Evolutionary conservation across 2,888 invertebrate species (phyloP).

Genomic region (Eremobia ochroleuca): DNA sequence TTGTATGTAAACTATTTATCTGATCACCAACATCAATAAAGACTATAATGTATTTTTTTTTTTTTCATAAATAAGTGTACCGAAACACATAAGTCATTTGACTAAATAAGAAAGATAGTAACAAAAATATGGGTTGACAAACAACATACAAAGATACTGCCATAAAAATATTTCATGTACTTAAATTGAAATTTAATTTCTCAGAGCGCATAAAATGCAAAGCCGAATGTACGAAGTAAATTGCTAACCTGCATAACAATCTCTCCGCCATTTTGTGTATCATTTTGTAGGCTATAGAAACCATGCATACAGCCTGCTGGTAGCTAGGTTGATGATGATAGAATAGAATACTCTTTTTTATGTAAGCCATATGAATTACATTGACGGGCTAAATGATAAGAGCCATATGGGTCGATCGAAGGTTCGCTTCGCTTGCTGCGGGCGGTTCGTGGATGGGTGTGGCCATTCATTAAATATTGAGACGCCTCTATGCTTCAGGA

Average conservation of each 20-base stretch:
- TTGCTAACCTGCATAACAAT: slow-evolving; percentile 16
- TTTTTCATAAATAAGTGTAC: not conserved
- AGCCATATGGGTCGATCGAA: not conserved
- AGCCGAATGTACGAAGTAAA: slow-evolving; percentile 19
- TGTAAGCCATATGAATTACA: not conserved
- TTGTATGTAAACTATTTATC: not conserved
- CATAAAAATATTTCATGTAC: slow-evolving; percentile 34
- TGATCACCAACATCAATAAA: not conserved
- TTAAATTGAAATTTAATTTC: slow-evolving; percentile 49
- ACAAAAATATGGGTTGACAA: not conserved
- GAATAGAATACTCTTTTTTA: not conserved
- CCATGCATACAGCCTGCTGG: not conserved
- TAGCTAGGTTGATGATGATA: not conserved
- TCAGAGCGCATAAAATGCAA: slow-evolving; percentile 41
- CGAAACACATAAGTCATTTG: not conserved
- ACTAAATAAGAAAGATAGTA: too few relatives aligned
- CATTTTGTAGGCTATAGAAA: slow-evolving; percentile 17
- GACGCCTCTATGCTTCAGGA: not conserved
- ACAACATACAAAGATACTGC: not conserved
- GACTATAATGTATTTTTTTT: not conserved
- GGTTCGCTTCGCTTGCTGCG: not conserved
- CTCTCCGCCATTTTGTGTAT: slow-evolving; percentile 22
- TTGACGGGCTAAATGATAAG: not conserved
- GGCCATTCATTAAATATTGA: not conserved
- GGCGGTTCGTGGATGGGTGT: not conserved